These are phyloP conservation scores for Alectura lathami DNA, from an alignment of 2,113 vertebrate species.

Conservation along the genomic window DNA sequence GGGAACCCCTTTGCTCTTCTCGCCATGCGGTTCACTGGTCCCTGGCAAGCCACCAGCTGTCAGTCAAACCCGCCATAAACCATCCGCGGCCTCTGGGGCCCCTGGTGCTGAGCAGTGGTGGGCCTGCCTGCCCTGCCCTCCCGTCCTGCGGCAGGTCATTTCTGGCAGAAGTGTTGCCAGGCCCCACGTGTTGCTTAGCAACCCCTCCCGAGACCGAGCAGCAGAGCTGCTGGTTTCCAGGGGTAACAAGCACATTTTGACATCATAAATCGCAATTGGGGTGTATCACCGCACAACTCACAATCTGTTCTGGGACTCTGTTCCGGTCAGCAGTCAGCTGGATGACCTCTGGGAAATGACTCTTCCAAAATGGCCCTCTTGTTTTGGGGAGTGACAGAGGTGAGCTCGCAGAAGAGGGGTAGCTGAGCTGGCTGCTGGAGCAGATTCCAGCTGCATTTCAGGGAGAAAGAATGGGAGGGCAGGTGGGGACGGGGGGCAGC, in stretches of 20 bases:
- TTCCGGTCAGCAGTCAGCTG: not conserved
- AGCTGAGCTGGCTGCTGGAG: not conserved
- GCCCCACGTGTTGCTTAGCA: not conserved
- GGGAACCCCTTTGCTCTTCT: not conserved
- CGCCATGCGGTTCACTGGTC: not conserved
- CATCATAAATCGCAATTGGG: not conserved
- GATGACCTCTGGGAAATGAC: not conserved
- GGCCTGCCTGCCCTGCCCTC: not conserved
- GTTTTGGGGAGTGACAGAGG: not conserved
- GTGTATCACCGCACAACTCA: not conserved
- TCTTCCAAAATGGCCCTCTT: not conserved
- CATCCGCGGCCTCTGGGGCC: not conserved
- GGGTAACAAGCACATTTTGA: not conserved
- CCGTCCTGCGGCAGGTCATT: not conserved
- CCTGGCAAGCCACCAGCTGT: not conserved
- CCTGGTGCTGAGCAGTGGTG: fast-evolving
- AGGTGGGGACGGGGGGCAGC: not conserved
- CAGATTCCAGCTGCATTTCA: not conserved
- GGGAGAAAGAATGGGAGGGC: not conserved
- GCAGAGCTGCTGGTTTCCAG: not conserved
- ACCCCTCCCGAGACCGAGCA: fast-evolving
- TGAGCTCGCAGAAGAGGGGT: not conserved
- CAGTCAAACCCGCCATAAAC: fast-evolving
- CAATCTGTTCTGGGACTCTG: not conserved
- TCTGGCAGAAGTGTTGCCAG: not conserved